Conservation (phyloP, 1,140 invertebrate species). For the Drosophila mojavensis region DNA sequence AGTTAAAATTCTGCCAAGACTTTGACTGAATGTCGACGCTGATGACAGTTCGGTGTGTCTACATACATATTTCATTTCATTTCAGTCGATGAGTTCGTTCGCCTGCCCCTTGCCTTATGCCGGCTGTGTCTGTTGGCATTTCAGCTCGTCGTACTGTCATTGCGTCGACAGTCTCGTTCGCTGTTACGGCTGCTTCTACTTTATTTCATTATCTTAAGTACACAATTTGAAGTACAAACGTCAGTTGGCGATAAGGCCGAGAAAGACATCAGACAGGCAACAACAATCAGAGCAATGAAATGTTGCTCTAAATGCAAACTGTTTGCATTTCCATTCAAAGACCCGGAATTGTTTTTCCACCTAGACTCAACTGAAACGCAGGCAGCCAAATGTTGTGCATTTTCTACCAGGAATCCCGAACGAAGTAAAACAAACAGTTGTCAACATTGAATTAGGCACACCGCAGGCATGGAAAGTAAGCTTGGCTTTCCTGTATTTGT, state of each 20-base stretch:
- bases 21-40: conserved; percentile 14
- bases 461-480: conserved; percentile 25
- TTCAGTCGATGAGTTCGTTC: conserved; percentile 26
- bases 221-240: conserved; percentile 82
- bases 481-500: conserved; percentile 10
- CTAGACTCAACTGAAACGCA: not conserved
- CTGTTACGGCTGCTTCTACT: conserved; percentile 45
- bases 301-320: conserved; percentile 75
- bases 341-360: not conserved
- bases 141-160: conserved; percentile 12
- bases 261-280: conserved; percentile 49
- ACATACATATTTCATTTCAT: conserved; percentile 52
- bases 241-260: conserved; percentile 75
- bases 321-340: conserved; percentile 56
- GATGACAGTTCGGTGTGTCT: conserved; percentile 44
- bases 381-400: conserved; percentile 21
- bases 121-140: conserved; percentile 14
- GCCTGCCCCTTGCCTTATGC: conserved; percentile 17
- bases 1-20: conserved; percentile 36
- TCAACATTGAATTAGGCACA: conserved; percentile 71
- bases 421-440: conserved; percentile 41
- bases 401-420: conserved; percentile 42
- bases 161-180: not conserved
- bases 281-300: conserved; percentile 51
- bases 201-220: conserved; percentile 80